Percentiles rank a stretch among this genome's conserved stretches.
phyloP scores from a whole-genome alignment of 2,888 invertebrate species.

The Xestia c-nigrum region DNA sequence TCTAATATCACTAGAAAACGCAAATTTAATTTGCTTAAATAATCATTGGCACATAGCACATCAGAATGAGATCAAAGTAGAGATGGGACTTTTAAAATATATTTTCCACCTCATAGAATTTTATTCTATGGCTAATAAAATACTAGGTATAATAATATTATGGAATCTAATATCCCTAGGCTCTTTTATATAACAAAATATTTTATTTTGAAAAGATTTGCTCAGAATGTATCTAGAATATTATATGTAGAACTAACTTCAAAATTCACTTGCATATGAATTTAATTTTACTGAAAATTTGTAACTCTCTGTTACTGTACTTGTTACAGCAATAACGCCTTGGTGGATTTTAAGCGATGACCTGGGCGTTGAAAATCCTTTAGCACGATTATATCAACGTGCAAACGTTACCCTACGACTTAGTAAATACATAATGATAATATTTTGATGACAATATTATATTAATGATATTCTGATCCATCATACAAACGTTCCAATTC shows the following conservation, averaged over 20 bases:
- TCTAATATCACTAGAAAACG: slow-evolving; percentile 25
- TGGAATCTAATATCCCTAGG: slow-evolving; percentile 11
- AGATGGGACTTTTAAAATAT: not conserved
- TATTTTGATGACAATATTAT: not conserved
- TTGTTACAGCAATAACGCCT: not conserved
- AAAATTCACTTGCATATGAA: not conserved
- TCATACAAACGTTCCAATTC: not conserved
- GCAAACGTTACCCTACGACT: not conserved
- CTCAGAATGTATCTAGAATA: not conserved
- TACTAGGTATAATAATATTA: not conserved
- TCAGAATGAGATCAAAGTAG: slow-evolving; percentile 50
- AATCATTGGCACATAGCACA: slow-evolving; percentile 63
- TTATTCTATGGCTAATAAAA: slow-evolving; percentile 19
- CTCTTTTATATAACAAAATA: slow-evolving; percentile 8
- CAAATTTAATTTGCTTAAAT: slow-evolving; percentile 64
- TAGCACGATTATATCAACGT: not conserved
- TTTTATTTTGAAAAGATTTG: not conserved
- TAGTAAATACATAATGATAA: not conserved
- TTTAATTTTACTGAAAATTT: not conserved
- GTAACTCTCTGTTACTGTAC: not conserved
- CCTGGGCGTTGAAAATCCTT: not conserved
- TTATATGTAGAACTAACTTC: not conserved
- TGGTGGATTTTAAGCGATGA: not conserved
- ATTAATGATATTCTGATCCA: not conserved
- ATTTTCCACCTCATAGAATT: slow-evolving; percentile 44